Evolutionary conservation across 2,797 vertebrate genomes (phyloP), one percentile per base, ranked within the genome.

Genomic region (Hemitrygon akajei): DNA sequence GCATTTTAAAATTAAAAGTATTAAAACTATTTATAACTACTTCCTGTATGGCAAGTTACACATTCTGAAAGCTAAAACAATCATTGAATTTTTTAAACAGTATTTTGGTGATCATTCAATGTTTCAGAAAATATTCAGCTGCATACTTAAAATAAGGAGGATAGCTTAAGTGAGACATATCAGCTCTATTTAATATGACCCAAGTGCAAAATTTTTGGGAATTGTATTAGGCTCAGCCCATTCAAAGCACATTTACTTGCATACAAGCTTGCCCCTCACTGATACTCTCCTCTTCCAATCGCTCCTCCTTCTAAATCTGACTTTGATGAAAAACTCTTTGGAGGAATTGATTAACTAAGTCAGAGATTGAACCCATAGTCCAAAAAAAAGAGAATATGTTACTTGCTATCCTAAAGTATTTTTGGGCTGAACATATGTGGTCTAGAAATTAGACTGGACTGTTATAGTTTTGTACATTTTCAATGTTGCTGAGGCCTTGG

Each of bases 311-410:
- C 20, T 20, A 22, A 75, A 75, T 25, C 47, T 89, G 86, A 69
- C 60, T 89, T 89, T 37, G 34, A 89, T 93, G 71, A 11, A 93
- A 93, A 89, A 76, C 73, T n/a, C 71, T 27, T 93, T 47, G 40
- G 12, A 56, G 40, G 37, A 56, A 7, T 93, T 47, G 40, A 7
- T 76, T 56, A 30, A 93, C 56, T 93, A 76, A 93, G 11, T 56
- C 7, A 89, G n/a, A 69, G 60, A 87, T 63, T 63, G 20, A 12
- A 11, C 66, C 2, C 25, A 92, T 11, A 76, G 27, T 93, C 71
- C 25, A 76, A 11, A 27, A 27, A 69, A 69, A 69, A 47, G 47
- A 1, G 0, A 20, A 63, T 63, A 14, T 37, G 34, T 89, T 66
- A 20, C n/a, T 69, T 0, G 3, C 18, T 22, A 66, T 37, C 79